These are phyloP conservation scores for Apteryx mantelli DNA, from an alignment of 2,113 vertebrate species.

Conservation along the genomic window DNA sequence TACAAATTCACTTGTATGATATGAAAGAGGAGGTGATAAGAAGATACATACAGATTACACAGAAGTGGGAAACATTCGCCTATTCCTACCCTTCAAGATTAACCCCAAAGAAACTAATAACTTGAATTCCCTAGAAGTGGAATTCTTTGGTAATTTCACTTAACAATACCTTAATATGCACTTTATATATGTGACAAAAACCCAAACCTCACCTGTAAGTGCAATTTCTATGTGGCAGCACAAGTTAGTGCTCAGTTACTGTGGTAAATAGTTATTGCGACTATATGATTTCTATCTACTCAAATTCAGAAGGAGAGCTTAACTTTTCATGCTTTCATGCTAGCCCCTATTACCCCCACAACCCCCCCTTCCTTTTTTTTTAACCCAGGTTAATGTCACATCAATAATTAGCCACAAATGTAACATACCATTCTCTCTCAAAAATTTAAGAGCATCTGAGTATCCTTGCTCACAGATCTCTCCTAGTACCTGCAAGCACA, in stretches of 20 bases:
- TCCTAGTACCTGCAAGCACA: constrained; percentile 79
- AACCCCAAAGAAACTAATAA: neutral
- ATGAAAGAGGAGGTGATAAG: neutral
- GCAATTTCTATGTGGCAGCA: neutral
- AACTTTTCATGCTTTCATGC: neutral
- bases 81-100: neutral
- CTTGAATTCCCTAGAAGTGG: neutral
- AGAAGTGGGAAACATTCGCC: neutral
- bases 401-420: neutral
- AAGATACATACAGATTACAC: neutral
- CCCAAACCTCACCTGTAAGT: neutral
- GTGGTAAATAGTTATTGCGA: neutral
- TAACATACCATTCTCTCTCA: constrained; percentile 87
- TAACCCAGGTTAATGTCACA: neutral
- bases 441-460: constrained; percentile 86
- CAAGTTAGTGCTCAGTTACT: neutral
- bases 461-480: constrained; percentile 92
- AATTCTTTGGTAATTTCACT: neutral
- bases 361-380: neutral
- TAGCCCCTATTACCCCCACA: neutral
- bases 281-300: neutral
- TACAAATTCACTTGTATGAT: neutral
- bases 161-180: neutral
- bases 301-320: neutral
- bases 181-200: neutral